Evolutionary conservation across 1,140 invertebrate genomes (phyloP), one percentile per base, ranked within the genome.

Genomic region (Heliconius hermathena): DNA sequence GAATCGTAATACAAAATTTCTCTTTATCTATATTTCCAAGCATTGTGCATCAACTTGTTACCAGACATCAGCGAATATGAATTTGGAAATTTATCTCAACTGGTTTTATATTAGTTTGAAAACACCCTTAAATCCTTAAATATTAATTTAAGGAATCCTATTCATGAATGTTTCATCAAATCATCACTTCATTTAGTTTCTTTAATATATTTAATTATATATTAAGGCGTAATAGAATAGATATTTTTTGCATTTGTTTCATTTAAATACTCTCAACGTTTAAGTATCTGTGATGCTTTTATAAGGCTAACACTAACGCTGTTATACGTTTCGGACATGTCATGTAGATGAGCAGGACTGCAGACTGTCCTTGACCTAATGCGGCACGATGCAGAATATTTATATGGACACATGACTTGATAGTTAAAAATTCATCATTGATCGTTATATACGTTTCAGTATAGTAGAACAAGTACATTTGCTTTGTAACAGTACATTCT

Each of bases 321-420:
- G 11, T 71, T 71, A 18, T 71, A 71, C 70, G 70, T 22, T 72
- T 72, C 71, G 71, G 36, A 72, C 29, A 72, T 41, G 33, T 41
- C 79, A 74, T 76, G 74, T 76, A 54, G 75, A 80, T 76, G 74
- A 80, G 70, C 66, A 77, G 74, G 79, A 80, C 71, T 80, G 79
- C 79, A 80, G 79, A 54, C 54, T 73, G 85, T 85, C 89, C 88
- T 91, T 90, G 88, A 89, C 88, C 88, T 74, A 83, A 87, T 87
- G 85, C 88, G 82, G 83, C 78, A 86, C 84, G 74, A 76, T 88
- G 89, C 89, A 88, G 86, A 84, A 80, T 73, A 76, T 77, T 54
- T 77, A 77, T 33, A 52, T 49, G 76, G 49, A 76, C 71, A 80
- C 54, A 80, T 80, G 74, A 71, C 70, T 77, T 73, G 38, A 8